A percentile compares a stretch with the other conserved stretches of the same genome.
Evolutionary conservation across 2,797 vertebrate species (phyloP).

Genomic region (Ctenochaetus hawaiiensis): DNA sequence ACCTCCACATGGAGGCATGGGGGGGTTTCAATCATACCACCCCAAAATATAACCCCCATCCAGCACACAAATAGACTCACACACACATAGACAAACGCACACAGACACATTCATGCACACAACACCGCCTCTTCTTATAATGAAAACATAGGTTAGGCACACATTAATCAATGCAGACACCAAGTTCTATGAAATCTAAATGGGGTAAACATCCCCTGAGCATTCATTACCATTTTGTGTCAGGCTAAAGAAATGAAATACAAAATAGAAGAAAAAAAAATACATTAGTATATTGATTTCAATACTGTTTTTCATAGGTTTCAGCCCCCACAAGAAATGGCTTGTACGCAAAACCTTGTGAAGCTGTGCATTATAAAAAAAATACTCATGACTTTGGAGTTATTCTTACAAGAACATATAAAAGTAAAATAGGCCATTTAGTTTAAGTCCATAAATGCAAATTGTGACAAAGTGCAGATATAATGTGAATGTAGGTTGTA

Average conservation of each 20-base stretch:
- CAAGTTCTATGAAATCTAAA: constrained; percentile 83
- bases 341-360: constrained; percentile 31
- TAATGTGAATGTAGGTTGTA: constrained; percentile 71
- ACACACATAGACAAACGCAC: constrained; percentile 4
- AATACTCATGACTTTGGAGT: constrained; percentile 41
- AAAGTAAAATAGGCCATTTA: constrained; percentile 55
- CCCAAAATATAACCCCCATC: constrained; percentile 78
- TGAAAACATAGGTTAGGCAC: constrained; percentile 86
- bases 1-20: constrained; percentile 80
- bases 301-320: constrained; percentile 52
- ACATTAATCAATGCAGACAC: constrained; percentile 86
- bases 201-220: constrained; percentile 85
- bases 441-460: constrained; percentile 63
- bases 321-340: constrained; percentile 48
- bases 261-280: constrained; percentile 72
- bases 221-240: constrained; percentile 84
- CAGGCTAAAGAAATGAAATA: constrained; percentile 76
- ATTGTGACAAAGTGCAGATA: constrained; percentile 71
- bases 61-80: constrained; percentile 47
- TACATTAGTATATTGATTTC: constrained; percentile 77
- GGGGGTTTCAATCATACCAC: constrained; percentile 83
- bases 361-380: constrained; percentile 51
- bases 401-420: constrained; percentile 46
- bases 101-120: constrained; percentile 9
- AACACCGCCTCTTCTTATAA: constrained; percentile 73